A percentile compares a stretch with the other conserved stretches of the same genome.
Evolutionary conservation across 2,797 vertebrate genomes (phyloP).

Genomic region (Erpetoichthys calabaricus): DNA sequence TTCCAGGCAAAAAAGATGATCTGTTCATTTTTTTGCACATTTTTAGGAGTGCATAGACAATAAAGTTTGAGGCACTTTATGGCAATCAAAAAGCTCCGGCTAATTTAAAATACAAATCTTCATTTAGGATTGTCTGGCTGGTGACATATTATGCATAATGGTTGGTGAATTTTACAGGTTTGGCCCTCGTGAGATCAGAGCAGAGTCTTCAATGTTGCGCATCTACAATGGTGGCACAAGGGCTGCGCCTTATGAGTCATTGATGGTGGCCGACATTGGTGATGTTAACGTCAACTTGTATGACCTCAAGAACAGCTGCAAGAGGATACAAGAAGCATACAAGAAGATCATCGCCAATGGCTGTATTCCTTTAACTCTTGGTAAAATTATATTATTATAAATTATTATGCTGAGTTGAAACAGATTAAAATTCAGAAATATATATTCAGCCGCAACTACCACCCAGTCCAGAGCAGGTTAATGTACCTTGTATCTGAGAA

Average conservation of each 20-base stretch:
- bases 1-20: too few relatives aligned
- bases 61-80: too few relatives aligned
- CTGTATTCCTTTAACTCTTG: constrained; percentile 77
- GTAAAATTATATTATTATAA: constrained; percentile 36
- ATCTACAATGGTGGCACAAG: constrained; percentile 51
- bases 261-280: constrained; percentile 73
- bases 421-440: not conserved
- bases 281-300: constrained; percentile 75
- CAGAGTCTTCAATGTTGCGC: constrained; percentile 64
- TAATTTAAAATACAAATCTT: too few relatives aligned
- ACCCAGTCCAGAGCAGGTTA: too few relatives aligned
- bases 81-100: too few relatives aligned
- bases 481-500: not conserved
- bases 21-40: too few relatives aligned
- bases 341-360: constrained; percentile 41
- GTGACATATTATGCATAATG: too few relatives aligned
- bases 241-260: constrained; percentile 67
- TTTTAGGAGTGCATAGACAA: too few relatives aligned
- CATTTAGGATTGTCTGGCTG: too few relatives aligned
- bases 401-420: not conserved
- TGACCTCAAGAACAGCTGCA: constrained; percentile 74
- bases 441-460: too few relatives aligned
- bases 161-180: constrained; percentile 46
- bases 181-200: constrained; percentile 72
- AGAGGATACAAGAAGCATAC: constrained; percentile 59